These are phyloP conservation scores for Scyliorhinus canicula DNA, from an alignment of 2,797 vertebrate species.

Conservation along the genomic window DNA sequence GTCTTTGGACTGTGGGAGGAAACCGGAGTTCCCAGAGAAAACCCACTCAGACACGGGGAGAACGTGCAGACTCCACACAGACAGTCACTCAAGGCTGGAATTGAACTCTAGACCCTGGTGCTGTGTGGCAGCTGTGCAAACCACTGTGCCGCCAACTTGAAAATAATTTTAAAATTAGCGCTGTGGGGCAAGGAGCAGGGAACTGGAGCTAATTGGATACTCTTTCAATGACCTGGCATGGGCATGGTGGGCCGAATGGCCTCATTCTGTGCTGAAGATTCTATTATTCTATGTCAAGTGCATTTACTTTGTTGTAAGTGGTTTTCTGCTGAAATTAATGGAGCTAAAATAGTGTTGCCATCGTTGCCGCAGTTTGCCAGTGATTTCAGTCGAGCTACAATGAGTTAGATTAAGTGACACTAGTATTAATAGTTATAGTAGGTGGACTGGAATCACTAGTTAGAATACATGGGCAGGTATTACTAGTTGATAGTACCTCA, in stretches of 20 bases:
- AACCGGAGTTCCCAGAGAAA: too few relatives aligned
- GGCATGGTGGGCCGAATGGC: neutral
- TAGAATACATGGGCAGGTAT: neutral
- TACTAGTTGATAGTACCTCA: neutral
- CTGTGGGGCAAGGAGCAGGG: neutral
- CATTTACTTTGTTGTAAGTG: neutral
- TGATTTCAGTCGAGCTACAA: neutral
- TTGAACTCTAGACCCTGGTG: too few relatives aligned
- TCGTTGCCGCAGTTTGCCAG: too few relatives aligned
- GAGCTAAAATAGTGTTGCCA: too few relatives aligned
- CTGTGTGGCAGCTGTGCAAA: too few relatives aligned
- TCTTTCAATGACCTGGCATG: neutral
- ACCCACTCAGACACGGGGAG: too few relatives aligned
- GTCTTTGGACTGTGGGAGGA: too few relatives aligned
- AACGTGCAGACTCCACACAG: too few relatives aligned
- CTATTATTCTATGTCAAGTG: neutral
- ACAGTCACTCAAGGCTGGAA: too few relatives aligned
- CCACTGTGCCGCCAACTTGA: too few relatives aligned
- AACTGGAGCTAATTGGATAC: neutral
- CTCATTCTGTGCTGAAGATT: neutral
- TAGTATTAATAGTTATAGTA: neutral
- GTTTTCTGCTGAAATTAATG: too few relatives aligned
- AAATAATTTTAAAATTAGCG: neutral
- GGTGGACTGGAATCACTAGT: neutral
- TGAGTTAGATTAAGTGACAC: neutral